A percentile compares a stretch with the other conserved stretches of the same genome.
phyloP scores from a whole-genome alignment of 1,140 invertebrate species.

The Eurosta solidaginis region DNA sequence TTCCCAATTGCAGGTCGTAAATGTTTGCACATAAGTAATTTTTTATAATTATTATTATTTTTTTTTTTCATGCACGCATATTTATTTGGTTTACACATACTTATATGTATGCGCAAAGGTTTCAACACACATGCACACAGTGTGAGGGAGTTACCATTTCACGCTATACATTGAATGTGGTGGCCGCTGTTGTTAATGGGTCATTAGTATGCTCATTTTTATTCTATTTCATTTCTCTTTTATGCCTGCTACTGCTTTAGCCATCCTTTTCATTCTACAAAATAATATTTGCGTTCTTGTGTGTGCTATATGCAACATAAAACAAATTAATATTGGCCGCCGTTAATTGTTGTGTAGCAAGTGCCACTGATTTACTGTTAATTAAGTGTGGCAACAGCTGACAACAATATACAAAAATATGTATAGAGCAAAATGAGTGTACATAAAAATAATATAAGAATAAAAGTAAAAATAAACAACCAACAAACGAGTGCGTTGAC shows the following conservation, averaged over 20 bases:
- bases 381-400: slow-evolving; percentile 24
- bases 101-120: neutral
- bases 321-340: slow-evolving; percentile 7
- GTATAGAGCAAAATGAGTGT: neutral
- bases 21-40: neutral
- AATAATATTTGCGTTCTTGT: neutral
- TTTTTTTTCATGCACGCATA: neutral
- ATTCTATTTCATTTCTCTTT: slow-evolving; percentile 4
- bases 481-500: neutral
- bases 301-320: neutral
- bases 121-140: neutral
- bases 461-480: neutral
- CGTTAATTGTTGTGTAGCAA: slow-evolving; percentile 29
- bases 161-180: neutral
- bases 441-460: too few relatives aligned
- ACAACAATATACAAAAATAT: neutral
- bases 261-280: neutral
- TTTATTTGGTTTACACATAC: neutral
- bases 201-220: slow-evolving; percentile 29
- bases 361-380: slow-evolving; percentile 29
- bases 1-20: neutral
- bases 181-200: slow-evolving; percentile 13
- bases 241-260: neutral
- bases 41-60: neutral
- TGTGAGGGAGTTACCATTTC: too few relatives aligned